Base-by-base conservation (phyloP, 1,140 invertebrate genomes). In the Eurosta solidaginis region DNA sequence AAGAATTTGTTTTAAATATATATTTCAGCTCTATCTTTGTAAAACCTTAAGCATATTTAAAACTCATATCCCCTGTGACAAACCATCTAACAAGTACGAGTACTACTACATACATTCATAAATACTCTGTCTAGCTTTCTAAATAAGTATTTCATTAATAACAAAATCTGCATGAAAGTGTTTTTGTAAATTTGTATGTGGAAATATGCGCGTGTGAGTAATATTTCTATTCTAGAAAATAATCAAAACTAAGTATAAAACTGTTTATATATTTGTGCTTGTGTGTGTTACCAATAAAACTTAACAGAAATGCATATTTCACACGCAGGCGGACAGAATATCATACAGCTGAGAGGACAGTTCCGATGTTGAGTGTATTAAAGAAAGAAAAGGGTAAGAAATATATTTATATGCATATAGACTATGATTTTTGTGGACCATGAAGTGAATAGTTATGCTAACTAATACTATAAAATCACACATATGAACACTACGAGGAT, bases 101-200 rank as follows among this genome's bases (percentile, higher is more conserved):
- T 40, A 40, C 33, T 20, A 20, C 6, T 40, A n/a, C n/a, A 10
- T 22, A 29, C 40, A 40, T 7, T 3, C 6, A 29, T 20, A 20
- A 9, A 25, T n/a, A 25, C 52, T 40, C 20, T 29, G 12, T 14
- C n/a, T 36, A 3, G 33, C 59, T 40, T 42, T 68, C 20, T 40
- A 29, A 68, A 68, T 14, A 36, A 68, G 59, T 20, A 29, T 68
- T 68, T 68, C 59, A 68, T 68, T 68, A 68, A 68, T 68, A 68
- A 68, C 59, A 40, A 68, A 68, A 68, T 68, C 59, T 68, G 59
- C 59, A 68, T 68, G n/a, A 40, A 42, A 68, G 59, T 68, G 33
- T 36, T 33, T 68, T 14, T 68, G 27, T 14, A 10, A 40, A 68
- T 68, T 2, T 22, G 59, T 54, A 27, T 6, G 1, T 27, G 50